Evolutionary conservation across 2,113 vertebrate species (phyloP), one percentile per base, ranked within the genome.

Genomic region (Ammodramus savannarum): DNA sequence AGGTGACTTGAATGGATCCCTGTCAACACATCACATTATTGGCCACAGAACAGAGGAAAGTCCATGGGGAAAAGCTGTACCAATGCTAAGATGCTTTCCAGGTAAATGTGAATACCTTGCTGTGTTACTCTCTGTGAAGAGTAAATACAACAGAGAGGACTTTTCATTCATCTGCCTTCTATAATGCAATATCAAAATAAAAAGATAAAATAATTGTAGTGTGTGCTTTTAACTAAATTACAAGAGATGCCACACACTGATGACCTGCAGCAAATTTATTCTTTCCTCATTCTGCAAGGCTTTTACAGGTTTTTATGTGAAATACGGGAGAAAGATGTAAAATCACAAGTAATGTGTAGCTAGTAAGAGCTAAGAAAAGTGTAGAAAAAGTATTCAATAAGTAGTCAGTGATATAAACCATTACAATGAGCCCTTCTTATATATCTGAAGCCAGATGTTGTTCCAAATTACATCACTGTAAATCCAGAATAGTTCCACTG

Each of bases 401-500:
- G 80, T 91, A 96, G 71, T 72, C 69, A 58, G 62, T 76, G 91
- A 95, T 91, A 96, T 43, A 96, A 95, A 88, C 67, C 85, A 90
- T 74, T 91, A 82, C 87, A 68, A 68, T 3, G 10, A 83, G 9
- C 19, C 11, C 21, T 78, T 78, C 77, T 88, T 85, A 80, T 22
- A 43, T 74, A 74, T 85, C 75, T 75, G 57, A 95, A 94, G 55
- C 89, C 91, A 96, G 82, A 95, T 96, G 89, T 31, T 94, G 74
- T 48, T 94, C 78, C 79, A 95, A 94, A 96, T 97, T 95, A 96
- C 95, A 90, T 96, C 93, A 93, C 75, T 91, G 87, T 76, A 96
- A 96, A 94, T 96, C 87, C 93, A 96, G 87, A 94, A 91, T 83
- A 91, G 85, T 85, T 96, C 71, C 59, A 94, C 71, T 94, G 85